These are phyloP conservation scores for Podarcis cretensis DNA, from an alignment of 2,113 vertebrate genomes.

Conservation along the genomic window DNA sequence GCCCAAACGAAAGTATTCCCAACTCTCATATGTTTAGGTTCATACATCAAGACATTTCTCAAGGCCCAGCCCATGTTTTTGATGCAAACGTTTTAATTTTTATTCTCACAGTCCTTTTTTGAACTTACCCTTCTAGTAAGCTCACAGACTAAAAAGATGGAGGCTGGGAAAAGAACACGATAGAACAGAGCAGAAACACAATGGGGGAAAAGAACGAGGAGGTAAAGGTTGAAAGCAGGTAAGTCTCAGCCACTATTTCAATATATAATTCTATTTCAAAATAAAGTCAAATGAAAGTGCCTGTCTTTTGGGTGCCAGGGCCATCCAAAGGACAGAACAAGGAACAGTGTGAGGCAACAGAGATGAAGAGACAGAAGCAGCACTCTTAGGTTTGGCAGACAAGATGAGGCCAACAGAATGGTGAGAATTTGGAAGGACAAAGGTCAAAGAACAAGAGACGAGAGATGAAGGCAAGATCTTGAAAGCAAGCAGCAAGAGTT, in stretches of 20 bases:
- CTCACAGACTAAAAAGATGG: not conserved
- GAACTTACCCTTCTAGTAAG: not conserved
- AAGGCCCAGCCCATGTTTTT: not conserved
- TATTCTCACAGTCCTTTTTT: not conserved
- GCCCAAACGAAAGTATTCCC: not conserved
- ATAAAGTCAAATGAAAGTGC: not conserved
- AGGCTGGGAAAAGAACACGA: not conserved
- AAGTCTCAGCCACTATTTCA: not conserved
- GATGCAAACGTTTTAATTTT: not conserved
- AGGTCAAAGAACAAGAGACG: not conserved
- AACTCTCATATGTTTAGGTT: not conserved
- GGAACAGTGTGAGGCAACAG: not conserved
- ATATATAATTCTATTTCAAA: not conserved
- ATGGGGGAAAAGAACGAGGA: not conserved
- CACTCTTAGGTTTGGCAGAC: not conserved
- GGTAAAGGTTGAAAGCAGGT: not conserved
- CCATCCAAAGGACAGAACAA: not conserved
- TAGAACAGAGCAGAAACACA: not conserved
- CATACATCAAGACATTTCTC: not conserved
- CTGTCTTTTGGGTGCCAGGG: not conserved
- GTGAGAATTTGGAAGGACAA: not conserved
- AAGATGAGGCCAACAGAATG: not conserved
- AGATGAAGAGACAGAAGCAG: not conserved
- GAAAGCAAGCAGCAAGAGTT: not conserved
- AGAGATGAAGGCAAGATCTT: not conserved